Conservation (phyloP, 2,888 invertebrate genomes). For the Caenorhabditis doughertyi region DNA sequence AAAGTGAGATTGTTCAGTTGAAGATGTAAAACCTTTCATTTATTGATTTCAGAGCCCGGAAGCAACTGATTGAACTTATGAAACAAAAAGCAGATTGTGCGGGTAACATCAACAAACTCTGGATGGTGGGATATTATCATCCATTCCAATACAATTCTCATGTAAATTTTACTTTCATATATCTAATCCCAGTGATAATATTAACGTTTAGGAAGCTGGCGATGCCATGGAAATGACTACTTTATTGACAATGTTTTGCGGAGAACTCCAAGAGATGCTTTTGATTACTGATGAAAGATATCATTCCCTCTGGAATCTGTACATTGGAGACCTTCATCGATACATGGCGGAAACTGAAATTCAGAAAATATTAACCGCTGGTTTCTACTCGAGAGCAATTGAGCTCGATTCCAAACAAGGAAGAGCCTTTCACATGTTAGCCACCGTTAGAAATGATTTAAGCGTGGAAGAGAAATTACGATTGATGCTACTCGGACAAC, state of each 20-base stretch:
- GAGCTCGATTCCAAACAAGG: constrained; percentile 24
- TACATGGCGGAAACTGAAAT: constrained; percentile 46
- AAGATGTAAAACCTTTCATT: background rate
- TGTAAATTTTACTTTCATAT: background rate
- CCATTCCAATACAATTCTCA: constrained; percentile 23
- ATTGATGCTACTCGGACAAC: constrained; percentile 32
- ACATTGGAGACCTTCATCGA: constrained; percentile 58
- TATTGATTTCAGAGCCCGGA: constrained; percentile 37
- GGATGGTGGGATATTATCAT: constrained; percentile 52
- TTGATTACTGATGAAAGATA: constrained; percentile 18
- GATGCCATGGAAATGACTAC: constrained; percentile 19
- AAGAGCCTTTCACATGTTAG: constrained; percentile 38
- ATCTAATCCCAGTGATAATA: background rate
- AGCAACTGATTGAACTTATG: constrained; percentile 32
- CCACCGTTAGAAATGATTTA: background rate
- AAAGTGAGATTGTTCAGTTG: constrained; percentile 45
- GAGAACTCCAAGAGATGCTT: constrained; percentile 51
- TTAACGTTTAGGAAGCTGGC: constrained; percentile 31
- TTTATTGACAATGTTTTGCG: constrained; percentile 52
- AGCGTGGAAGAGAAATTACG: constrained; percentile 4
- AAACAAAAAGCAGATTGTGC: constrained; percentile 8
- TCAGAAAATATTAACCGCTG: constrained; percentile 14
- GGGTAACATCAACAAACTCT: constrained; percentile 28
- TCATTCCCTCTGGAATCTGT: constrained; percentile 27
- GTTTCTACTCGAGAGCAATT: constrained; percentile 35